Base-by-base conservation (phyloP, 64 coral and sea anemone genomes). In the Montipora sp. region DNA sequence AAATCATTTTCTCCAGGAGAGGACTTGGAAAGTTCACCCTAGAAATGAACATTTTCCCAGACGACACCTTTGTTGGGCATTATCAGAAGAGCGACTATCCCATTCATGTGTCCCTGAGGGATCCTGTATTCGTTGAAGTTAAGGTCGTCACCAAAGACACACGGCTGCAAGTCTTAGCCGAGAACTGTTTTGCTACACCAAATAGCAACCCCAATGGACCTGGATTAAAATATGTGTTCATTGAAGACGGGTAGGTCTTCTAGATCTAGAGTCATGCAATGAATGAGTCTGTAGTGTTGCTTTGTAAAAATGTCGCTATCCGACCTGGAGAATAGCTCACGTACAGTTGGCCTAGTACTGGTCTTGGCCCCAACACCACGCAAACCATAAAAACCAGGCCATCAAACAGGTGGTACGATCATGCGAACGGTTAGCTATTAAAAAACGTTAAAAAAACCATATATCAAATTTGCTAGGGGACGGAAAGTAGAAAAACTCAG, bases 1-100 rank as follows among this genome's bases (percentile, higher is more conserved):
- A 94, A 63, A 85, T 85, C 63, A 51, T 85, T 49, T 71, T 85
- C 65, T 85, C 82, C 36, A 51, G n/a, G 63, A 85, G 68, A 71
- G 82, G 82, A 21, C 68, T 20, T 50, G 75, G 75, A 5, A 50
- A 49, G 49, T 78, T 78, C 47, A 14, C 18, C 11, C 46, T 78
- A 13, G 75, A 78, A 49, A 78, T 78, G 75, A 78, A 78, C 5
- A 48, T 78, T 15, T 78, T 78, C 47, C 75, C 45, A 48, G 18
- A 50, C 16, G 16, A 78, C 16, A 78, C 5, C 44, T 78, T 49
- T 50, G 4, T 18, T 4, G 13, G 1, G 16, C 47, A 48, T 19
- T 78, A 78, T 36, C 45, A 49, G 15, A 77, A 77, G 27, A 43
- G 44, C 36, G 75, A 78, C 14, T 78, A 50, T 4, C 75, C 75